Evolutionary conservation across 1,140 invertebrate genomes (phyloP).

Genomic region (Lordiphosa clarofinis): DNA sequence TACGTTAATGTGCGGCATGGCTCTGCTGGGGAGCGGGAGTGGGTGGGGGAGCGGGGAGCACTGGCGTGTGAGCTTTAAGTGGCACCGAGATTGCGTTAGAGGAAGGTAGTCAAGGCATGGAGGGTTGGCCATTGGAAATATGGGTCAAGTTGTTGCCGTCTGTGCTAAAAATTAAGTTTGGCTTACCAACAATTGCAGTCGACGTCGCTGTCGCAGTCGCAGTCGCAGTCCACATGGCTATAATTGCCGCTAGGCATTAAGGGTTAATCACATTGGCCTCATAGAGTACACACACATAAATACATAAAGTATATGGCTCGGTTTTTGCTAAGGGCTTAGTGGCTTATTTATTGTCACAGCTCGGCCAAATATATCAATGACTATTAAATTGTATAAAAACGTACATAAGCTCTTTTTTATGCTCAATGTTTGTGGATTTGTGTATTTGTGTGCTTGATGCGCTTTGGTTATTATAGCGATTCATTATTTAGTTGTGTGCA

Average conservation of each 20-base stretch:
- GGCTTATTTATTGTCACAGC: slow-evolving; percentile 41
- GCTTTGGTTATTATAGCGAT: no score
- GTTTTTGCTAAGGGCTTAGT: slow-evolving; percentile 3
- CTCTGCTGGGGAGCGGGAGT: slow-evolving; percentile 3
- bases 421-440: background rate
- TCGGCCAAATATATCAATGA: slow-evolving; percentile 35
- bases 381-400: slow-evolving; percentile 4
- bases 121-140: slow-evolving; percentile 64
- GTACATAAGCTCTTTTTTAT: background rate
- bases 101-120: slow-evolving; percentile 1
- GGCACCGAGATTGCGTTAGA: slow-evolving; percentile 41
- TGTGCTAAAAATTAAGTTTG: slow-evolving; percentile 71
- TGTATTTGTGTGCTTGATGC: background rate
- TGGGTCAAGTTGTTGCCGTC: slow-evolving; percentile 76
- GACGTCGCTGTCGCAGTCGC: slow-evolving; percentile 2
- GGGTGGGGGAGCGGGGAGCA: background rate
- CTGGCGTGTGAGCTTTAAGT: slow-evolving; percentile 67
- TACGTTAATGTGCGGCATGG: slow-evolving; percentile 53
- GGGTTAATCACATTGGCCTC: slow-evolving; percentile 67
- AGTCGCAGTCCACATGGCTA: slow-evolving; percentile 49
- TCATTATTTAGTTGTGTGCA: no score
- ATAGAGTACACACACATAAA: slow-evolving; percentile 31
- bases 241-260: slow-evolving; percentile 71
- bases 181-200: slow-evolving; percentile 41
- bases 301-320: slow-evolving; percentile 26